Base-by-base conservation (phyloP, 2,113 vertebrate genomes). In the Mastomys coucha region DNA sequence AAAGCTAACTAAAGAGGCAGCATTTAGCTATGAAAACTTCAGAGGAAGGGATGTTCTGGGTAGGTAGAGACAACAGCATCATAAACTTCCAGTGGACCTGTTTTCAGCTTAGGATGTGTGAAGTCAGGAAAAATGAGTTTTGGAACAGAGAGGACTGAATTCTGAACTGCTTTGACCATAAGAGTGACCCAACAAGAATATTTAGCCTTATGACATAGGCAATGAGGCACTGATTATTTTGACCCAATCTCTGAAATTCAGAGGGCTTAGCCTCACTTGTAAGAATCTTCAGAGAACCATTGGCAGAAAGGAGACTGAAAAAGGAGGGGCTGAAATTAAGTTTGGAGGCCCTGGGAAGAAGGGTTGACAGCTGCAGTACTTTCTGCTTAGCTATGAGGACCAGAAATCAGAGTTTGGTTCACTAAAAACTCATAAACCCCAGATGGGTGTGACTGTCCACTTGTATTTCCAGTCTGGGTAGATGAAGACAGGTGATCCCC, bases 211-310 rank as follows among this genome's bases (percentile, higher is more conserved):
- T 60, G 73, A 91, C 26, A 20, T 42, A 73, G n/a, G n/a, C 14
- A 8, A 91, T 87, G 95, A 96, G 7, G 7, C 77, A 51, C 22
- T 95, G 58, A 51, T 92, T 73, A 89, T 96, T 96, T 97, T 95
- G 86, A 95, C 72, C 56, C 42, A 84, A 13, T 84, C 49, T 8
- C 14, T 96, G 69, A 95, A 89, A 91, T 75, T 97, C 56, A 88
- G 87, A 97, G 87, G 86, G 91, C 78, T 94, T 94, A 96, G 17
- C 51, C 80, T 91, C 26, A 94, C 42, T 91, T 95, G 51, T 94
- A 97, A 97, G 75, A 39, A 93, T 87, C 56, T 95, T 97, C 97
- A 73, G 51, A 97, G 86, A 93, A 39, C 9, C 75, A 85, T 95
- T 95, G 58, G 80, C 73, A 84, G 70, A 94, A 58, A 76, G 49